Evolutionary conservation across 1,140 invertebrate species (phyloP), one percentile per base, ranked within the genome.

Genomic region (Drosophila orena): DNA sequence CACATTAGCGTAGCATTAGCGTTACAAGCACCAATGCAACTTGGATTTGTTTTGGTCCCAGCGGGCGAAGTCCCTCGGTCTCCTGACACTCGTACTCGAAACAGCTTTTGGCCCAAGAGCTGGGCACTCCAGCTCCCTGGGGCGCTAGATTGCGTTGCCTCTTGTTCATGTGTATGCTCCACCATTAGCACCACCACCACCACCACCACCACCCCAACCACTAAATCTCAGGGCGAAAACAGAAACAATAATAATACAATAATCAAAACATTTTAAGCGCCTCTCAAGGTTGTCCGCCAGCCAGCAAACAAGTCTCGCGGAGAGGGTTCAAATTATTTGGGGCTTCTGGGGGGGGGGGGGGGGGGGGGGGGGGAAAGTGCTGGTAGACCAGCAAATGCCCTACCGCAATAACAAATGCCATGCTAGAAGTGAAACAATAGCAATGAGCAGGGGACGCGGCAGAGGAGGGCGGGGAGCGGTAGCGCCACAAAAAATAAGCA

Each of bases 181-280:
- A 11, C n/a, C 20, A 20, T 38, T 30, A 0, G 4, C 24, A 0
- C 24, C 24, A 24, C 24, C 24, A 4, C 24, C 24, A 4, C 17
- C 4, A 4, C 4, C 24, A 4, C 17, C 34, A 8, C n/a, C 27
- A 27, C 44, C 37, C 27, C 50, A 46, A 37, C 27, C 38, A 22
- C 14, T 35, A 30, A 50, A 22, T 42, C 12, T 40, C 40, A 37
- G 22, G 42, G 65, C 43, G 38, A 61, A 62, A 71, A 42, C 38
- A 53, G 46, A 77, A 61, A 75, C 27, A 58, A 85, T 77, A 80
- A 68, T 78, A 73, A 78, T 78, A 73, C 59, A 81, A 83, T 78
- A 86, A 88, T 81, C 78, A 86, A 85, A 85, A 78, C 83, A 86
- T 88, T 88, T 86, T 86, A 86, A 88, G 81, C 81, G 79, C 83